Percentiles rank a stretch among this genome's conserved stretches.
These are phyloP conservation scores for Reticulitermes speratus DNA, from an alignment of 1,140 invertebrate genomes.

Conservation along the genomic window DNA sequence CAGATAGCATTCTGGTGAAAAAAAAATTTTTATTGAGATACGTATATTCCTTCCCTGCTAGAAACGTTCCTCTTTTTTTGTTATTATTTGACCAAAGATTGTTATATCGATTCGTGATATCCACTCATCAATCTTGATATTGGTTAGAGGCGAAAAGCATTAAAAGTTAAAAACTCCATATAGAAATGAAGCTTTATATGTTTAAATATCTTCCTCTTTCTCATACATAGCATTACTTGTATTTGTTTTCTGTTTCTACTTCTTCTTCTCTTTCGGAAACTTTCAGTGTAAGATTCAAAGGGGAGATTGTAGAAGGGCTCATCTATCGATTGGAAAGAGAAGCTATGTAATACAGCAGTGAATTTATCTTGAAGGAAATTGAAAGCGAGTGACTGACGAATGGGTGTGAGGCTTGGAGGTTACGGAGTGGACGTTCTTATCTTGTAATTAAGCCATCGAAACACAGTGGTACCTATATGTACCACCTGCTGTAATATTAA, in stretches of 20 bases:
- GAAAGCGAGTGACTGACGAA: constrained; percentile 13
- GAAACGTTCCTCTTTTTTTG: neutral
- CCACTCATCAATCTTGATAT: neutral
- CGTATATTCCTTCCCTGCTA: neutral
- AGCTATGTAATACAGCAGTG: constrained; percentile 14
- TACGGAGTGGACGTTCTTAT: neutral
- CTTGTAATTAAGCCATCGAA: neutral
- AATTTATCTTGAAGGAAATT: constrained; percentile 19
- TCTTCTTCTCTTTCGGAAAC: neutral
- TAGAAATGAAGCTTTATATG: neutral
- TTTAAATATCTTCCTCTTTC: neutral
- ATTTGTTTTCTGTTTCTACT: constrained; percentile 13
- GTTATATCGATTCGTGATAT: neutral
- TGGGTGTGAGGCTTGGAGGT: neutral
- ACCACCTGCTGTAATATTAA: no score
- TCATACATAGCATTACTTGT: neutral
- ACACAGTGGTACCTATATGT: no score
- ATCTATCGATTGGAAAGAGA: constrained; percentile 19
- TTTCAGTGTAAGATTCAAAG: constrained; percentile 19
- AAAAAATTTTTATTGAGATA: neutral
- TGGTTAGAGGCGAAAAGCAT: neutral
- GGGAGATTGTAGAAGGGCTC: constrained; percentile 8
- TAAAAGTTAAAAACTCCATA: neutral
- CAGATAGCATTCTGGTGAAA: neutral
- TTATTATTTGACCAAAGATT: neutral